These are phyloP conservation scores for Cylas formicarius DNA, from an alignment of 1,140 invertebrate species.

Conservation along the genomic window DNA sequence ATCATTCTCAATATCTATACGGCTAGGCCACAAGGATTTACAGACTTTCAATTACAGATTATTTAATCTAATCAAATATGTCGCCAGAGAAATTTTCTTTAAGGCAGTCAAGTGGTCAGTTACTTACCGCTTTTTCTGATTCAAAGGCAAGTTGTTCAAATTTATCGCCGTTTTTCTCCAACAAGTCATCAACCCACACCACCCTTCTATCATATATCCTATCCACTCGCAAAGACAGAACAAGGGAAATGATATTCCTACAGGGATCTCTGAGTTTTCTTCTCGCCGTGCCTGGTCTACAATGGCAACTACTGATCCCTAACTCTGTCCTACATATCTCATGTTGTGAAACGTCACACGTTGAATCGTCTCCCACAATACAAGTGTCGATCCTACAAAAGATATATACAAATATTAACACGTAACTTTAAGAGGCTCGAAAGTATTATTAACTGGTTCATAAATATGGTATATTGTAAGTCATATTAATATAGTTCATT, in stretches of 20 bases:
- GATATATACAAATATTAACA: background rate
- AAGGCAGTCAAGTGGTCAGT: background rate
- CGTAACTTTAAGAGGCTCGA: too few relatives aligned
- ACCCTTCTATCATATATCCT: constrained; percentile 71
- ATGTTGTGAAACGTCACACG: constrained; percentile 79
- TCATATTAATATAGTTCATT: too few relatives aligned
- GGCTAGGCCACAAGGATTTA: too few relatives aligned
- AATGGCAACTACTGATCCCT: constrained; percentile 87
- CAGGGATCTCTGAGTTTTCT: constrained; percentile 71
- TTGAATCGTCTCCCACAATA: constrained; percentile 88
- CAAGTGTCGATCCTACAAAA: constrained; percentile 78
- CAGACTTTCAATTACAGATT: background rate
- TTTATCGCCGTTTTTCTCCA: constrained; percentile 67
- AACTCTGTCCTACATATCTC: constrained; percentile 81
- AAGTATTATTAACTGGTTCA: too few relatives aligned
- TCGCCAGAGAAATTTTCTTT: background rate
- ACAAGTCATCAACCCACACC: constrained; percentile 65
- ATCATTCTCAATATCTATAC: too few relatives aligned
- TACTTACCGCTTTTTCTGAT: constrained; percentile 71
- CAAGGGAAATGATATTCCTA: constrained; percentile 69
- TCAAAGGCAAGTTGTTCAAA: constrained; percentile 79
- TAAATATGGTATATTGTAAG: too few relatives aligned
- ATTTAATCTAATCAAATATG: background rate
- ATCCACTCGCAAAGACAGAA: constrained; percentile 75
- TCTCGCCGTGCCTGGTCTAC: constrained; percentile 74